Base-by-base conservation (phyloP, 2,797 vertebrate species). In the Micropoecilia bifurca region DNA sequence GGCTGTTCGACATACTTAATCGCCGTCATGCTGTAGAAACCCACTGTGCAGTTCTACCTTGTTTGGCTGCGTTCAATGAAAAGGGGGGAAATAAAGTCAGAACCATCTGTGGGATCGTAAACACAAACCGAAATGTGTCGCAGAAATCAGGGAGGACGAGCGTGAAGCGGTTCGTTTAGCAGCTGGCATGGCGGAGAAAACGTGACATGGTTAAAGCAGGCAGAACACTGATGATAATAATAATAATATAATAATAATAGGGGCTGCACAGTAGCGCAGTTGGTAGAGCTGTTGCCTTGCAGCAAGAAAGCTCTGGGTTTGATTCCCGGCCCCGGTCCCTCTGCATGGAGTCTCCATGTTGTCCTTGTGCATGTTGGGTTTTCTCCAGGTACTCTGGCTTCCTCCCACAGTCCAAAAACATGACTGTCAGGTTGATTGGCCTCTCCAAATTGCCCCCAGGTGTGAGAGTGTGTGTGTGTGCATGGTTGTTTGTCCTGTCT, bases 1-100 rank as follows among this genome's bases (percentile, higher is more conserved):
- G 71, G 45, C 36, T n/a, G 41, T 61, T 68, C 25, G 46, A 50
- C 18, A 3, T 1, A 22, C 48, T 53, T 84, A 71, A 83, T 73
- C 61, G n/a, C 46, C 22, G 6, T 59, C 79, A 71, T 1, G 18
- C 50, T 46, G 77, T 3, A 80, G 63, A 69, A 72, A 59, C 41
- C 4, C 47, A 50, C n/a, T 28, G 2, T 20, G 78, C 46, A 36
- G 41, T 57, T 57, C 73, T 39, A 41, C 61, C 47, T 48, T 59
- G 10, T 81, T 41, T 63, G 39, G 33, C 61, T 9, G 25, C 18
- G 47, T 75, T 71, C 18, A 8, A 73, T 20, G 18, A 69, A 25
- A 33, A 43, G 20, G 36, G 48, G 53, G 46, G 50, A 43, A 39
- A 13, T 72, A 46, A 78, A 75, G 66, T 48, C 50, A 8, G 55